A percentile compares a stretch with the other conserved stretches of the same genome.
Evolutionary conservation across 2,797 vertebrate genomes (phyloP).

Genomic region (Lacerta viridis): DNA sequence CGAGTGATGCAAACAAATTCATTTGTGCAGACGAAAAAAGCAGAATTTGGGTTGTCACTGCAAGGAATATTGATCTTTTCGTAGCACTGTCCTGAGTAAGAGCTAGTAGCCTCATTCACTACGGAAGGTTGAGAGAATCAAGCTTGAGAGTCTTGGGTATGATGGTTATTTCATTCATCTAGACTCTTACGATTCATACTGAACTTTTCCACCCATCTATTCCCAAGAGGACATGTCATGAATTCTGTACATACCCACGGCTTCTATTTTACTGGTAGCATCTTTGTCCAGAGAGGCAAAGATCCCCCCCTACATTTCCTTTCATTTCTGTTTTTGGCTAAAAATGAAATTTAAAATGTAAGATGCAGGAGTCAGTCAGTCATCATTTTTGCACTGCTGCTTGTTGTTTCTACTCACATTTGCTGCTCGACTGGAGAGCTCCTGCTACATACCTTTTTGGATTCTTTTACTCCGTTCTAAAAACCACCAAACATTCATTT

Average conservation of each 20-base stretch:
- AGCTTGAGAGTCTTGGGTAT: not conserved
- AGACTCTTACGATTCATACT: constrained; percentile 9
- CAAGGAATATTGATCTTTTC: not conserved
- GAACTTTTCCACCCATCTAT: constrained; percentile 63
- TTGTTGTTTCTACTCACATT: constrained; percentile 36
- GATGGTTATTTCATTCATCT: constrained; percentile 40
- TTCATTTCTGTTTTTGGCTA: constrained; percentile 17
- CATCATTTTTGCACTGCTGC: constrained; percentile 43
- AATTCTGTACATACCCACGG: constrained; percentile 46
- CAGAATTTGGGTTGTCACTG: not conserved
- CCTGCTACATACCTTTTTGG: constrained; percentile 48
- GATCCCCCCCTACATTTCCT: not conserved
- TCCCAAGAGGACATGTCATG: constrained; percentile 55
- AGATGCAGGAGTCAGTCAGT: constrained; percentile 64
- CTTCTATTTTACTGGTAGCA: constrained; percentile 71
- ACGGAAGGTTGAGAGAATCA: constrained; percentile 43
- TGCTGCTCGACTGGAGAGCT: constrained; percentile 44
- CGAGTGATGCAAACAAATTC: not conserved
- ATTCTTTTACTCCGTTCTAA: constrained; percentile 55
- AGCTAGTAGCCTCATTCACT: not conserved
- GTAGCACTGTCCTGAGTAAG: constrained; percentile 9
- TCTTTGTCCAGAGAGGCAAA: constrained; percentile 69
- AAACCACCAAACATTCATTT: constrained; percentile 57
- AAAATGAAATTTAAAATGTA: constrained; percentile 67
- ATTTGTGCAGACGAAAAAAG: not conserved